phyloP scores from a whole-genome alignment of 2,888 invertebrate genomes.

The Drosophila nr. perissopoda region DNA sequence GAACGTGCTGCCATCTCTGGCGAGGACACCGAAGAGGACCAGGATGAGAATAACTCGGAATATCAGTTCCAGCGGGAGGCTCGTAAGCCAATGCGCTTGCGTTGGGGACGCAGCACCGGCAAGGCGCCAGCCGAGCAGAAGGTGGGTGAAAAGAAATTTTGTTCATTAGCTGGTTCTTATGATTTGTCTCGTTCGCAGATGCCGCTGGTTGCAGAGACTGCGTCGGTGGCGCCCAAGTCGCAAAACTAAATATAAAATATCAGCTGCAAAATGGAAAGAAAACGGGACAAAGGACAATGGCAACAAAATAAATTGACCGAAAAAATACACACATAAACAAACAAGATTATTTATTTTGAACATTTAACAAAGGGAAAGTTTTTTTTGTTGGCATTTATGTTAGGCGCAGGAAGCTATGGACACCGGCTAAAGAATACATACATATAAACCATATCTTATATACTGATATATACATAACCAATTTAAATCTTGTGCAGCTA shows the following conservation, averaged over 20 bases:
- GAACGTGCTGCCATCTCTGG: conserved; percentile 31
- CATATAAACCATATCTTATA: conserved; percentile 43
- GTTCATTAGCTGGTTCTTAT: neutral
- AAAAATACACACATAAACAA: conserved; percentile 28
- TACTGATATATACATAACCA: conserved; percentile 32
- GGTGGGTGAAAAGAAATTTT: conserved; percentile 26
- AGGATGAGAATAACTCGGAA: conserved; percentile 55
- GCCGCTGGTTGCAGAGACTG: conserved; percentile 38
- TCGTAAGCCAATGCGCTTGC: conserved; percentile 83
- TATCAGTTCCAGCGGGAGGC: conserved; percentile 79
- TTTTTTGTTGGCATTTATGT: conserved; percentile 49
- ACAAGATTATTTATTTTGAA: conserved; percentile 24
- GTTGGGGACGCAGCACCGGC: conserved; percentile 84
- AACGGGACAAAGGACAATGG: conserved; percentile 34
- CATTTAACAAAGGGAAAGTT: conserved; percentile 44
- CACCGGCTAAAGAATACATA: conserved; percentile 61
- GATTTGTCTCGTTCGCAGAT: conserved; percentile 10
- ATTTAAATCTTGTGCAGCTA: conserved; percentile 25
- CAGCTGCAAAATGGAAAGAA: conserved; percentile 8
- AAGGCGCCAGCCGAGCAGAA: conserved; percentile 63
- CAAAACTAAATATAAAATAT: conserved; percentile 54
- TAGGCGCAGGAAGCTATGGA: conserved; percentile 36
- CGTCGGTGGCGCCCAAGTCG: conserved; percentile 48
- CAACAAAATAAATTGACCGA: conserved; percentile 18
- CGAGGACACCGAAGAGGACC: conserved; percentile 36